Base-by-base conservation (phyloP, 2,113 vertebrate species). In the Leiothrix lutea region DNA sequence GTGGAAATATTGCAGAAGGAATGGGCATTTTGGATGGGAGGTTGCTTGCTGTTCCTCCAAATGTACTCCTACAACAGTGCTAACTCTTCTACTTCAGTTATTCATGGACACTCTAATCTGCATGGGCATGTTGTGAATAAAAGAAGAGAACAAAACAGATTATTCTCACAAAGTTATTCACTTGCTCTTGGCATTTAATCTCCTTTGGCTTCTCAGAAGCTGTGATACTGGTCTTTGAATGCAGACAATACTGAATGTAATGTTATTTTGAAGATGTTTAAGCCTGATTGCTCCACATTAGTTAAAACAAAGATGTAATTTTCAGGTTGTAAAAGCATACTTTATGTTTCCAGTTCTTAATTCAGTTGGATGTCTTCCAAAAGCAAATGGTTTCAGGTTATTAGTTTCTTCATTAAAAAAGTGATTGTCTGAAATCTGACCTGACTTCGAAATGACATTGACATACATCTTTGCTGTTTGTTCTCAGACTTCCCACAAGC, bases 251-350 rank as follows among this genome's bases (percentile, higher is more conserved):
- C 13, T 40, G 51, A 83, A 88, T 1, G 17, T 29, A 88, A 82
- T 74, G 51, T 65, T 88, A 78, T 86, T 95, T 67, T 78, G 64
- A 87, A 89, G 69, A 81, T 79, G 40, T 84, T 91, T 84, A 86
- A 90, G 36, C 47, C 40, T 28, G 38, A 77, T 80, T 56, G 28
- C 28, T 66, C 40, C 47, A 50, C 21, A 79, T 67, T 53, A 92
- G 36, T 70, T 93, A 84, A 96, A 86, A 74, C 47, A 80, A 73
- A 24, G 48, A 80, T 44, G 18, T 25, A 22, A 56, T 69, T 93
- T 91, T 83, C 67, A 94, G 75, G 44, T 48, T 83, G 75, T 58
- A 83, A 83, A 82, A 19, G 38, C 23, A 42, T 45, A 56, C 20
- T 73, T 90, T 26, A 69, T 40, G 15, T 66, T 91, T 88, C 73